These are phyloP conservation scores for Syritta pipiens DNA, from an alignment of 2,888 invertebrate genomes.

Conservation along the genomic window DNA sequence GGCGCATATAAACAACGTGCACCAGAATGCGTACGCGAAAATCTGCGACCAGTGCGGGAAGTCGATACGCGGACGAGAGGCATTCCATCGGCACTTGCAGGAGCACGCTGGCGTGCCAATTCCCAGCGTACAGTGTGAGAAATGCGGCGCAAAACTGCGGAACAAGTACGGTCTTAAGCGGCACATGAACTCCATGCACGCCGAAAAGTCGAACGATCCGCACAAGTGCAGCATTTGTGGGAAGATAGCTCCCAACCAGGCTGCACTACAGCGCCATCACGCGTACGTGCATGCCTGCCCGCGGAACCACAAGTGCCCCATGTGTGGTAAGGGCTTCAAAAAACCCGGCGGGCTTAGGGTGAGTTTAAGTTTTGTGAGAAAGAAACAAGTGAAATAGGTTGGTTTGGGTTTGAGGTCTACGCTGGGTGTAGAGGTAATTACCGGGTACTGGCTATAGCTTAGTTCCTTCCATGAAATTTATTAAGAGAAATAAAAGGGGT, in stretches of 20 bases:
- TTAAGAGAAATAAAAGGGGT: no score
- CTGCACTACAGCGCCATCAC: constrained; percentile 75
- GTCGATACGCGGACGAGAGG: constrained; percentile 74
- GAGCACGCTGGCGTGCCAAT: constrained; percentile 75
- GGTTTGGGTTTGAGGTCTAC: no score
- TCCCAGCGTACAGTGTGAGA: constrained; percentile 74
- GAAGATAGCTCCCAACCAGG: constrained; percentile 74
- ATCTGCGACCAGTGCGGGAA: constrained; percentile 77
- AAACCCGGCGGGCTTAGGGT: constrained; percentile 74
- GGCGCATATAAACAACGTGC: constrained; percentile 75
- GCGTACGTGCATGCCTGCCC: constrained; percentile 75
- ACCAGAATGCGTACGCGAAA: constrained; percentile 75
- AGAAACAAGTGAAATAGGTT: neutral
- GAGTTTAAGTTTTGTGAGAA: constrained; percentile 33
- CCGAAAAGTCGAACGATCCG: constrained; percentile 73
- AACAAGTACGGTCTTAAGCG: constrained; percentile 75
- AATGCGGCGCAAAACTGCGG: constrained; percentile 74
- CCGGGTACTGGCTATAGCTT: no score
- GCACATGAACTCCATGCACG: constrained; percentile 76
- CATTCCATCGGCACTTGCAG: constrained; percentile 74
- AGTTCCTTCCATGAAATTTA: no score
- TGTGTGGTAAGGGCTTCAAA: constrained; percentile 78
- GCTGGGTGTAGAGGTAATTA: no score
- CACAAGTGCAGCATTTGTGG: constrained; percentile 75
- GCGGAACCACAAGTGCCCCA: constrained; percentile 75